Base-by-base conservation (phyloP, 2,113 vertebrate genomes). In the Otus sunia region DNA sequence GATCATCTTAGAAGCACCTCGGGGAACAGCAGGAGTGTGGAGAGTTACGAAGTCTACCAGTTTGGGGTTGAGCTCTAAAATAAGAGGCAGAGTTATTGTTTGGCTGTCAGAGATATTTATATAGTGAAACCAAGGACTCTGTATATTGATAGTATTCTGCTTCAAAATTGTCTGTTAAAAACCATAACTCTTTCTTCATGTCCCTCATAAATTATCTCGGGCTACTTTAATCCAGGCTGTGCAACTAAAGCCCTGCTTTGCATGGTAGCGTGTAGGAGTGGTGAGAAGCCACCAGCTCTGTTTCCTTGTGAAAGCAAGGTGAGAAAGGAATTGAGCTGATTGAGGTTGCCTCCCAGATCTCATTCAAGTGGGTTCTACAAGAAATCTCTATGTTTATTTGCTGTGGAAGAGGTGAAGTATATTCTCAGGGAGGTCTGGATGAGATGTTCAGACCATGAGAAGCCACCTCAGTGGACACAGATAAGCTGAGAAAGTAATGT, bases 11-110 rank as follows among this genome's bases (percentile, higher is more conserved):
- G 85, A 77, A 83, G 69, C 88, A 88, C 94, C 81, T 96, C 26
- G 1, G 94, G 96, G 96, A 95, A 39, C 58, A 83, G 77, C 71
- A 58, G 86, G 62, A 96, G 92, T 58, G 68, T 73, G 75, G 67
- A 95, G 91, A 94, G 92, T 94, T 96, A 94, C 58, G 5, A 82
- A 97, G 89, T 90, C 96, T 56, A 75, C 92, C 63, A 13, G 41
- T 75, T 94, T 95, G 95, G 95, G 76, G 49, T 56, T 93, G 80
- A 94, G 86, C 89, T 96, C 66, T 90, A 66, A 82, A 96, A 91
- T 87, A 93, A 87, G 64, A 78, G 92, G 59, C 77, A 89, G 88
- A 82, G 79, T 80, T 94, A 89, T 84, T 74, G 80, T 92, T 94
- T 74, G 30, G 34, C 88, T 90, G 84, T 91, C 90, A 94, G 90